These are phyloP conservation scores for Ispidina lecontei DNA, from an alignment of 2,797 vertebrate species.

Conservation along the genomic window DNA sequence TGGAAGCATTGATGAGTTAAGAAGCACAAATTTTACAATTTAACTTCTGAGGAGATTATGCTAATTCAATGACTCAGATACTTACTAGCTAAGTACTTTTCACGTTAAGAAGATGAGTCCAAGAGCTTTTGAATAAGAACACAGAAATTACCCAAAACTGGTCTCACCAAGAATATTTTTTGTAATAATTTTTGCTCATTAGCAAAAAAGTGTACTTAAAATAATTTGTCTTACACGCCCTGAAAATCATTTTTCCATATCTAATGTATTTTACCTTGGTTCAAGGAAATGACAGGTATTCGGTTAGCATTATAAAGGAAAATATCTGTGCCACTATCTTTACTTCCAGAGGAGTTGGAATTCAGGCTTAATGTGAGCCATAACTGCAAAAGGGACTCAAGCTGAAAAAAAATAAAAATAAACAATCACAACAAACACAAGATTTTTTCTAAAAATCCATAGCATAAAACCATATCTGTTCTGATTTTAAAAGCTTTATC, in stretches of 20 bases:
- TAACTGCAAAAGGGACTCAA: slow-evolving; percentile 95
- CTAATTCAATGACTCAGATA: not conserved
- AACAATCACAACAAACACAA: not conserved
- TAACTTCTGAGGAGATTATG: not conserved
- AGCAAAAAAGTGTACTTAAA: not conserved
- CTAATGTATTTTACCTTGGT: slow-evolving; percentile 87
- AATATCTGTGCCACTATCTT: slow-evolving; percentile 92
- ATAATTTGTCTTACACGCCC: not conserved
- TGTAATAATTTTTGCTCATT: not conserved
- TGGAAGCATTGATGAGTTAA: not conserved
- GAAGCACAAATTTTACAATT: not conserved
- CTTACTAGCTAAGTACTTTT: not conserved
- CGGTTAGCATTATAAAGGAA: slow-evolving; percentile 95
- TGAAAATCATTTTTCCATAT: not conserved
- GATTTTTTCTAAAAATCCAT: not conserved
- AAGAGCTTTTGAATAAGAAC: not conserved
- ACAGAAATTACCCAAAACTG: not conserved
- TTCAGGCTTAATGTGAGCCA: slow-evolving; percentile 98
- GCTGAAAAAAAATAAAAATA: slow-evolving; percentile 69
- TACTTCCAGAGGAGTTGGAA: slow-evolving; percentile 87
- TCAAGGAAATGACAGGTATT: slow-evolving; percentile 93
- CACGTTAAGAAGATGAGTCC: not conserved
- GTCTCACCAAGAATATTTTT: not conserved
- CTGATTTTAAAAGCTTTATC: not conserved
- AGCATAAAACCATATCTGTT: not conserved